Evolutionary conservation across 2,113 vertebrate genomes (phyloP), one percentile per base, ranked within the genome.

Genomic region (Esox niger): DNA sequence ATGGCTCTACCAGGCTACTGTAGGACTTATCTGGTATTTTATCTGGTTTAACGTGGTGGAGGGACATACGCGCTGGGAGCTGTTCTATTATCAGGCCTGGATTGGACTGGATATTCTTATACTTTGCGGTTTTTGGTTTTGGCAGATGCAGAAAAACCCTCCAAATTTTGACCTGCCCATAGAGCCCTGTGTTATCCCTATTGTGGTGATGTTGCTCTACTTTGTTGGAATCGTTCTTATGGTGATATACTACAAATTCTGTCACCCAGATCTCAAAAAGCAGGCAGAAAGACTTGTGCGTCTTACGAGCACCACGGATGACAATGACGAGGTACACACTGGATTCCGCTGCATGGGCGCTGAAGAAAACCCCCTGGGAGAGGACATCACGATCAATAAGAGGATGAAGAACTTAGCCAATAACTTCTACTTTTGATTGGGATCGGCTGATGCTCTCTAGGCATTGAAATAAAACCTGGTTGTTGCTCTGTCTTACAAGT

Each of bases 1-100:
- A 72, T 86, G 89, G 86, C 84, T 95, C 1, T 98, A 92, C 80
- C 85, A 91, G 2, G 88, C 79, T 29, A 55, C 87, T 0, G 92
- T 95, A 57, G 94, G 89, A 0, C 82, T 93, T 20, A 91, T 97
- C 63, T 94, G 93, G 70, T 96, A 97, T 66, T 97, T 98, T 52
- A 84, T 86, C 81, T 98, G 95, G 96, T 95, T 97, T 73, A 94
- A 87, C 0, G 90, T 95, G 68, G 65, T 82, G 0, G 64, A 66
- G 0, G 93, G 92, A 0, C 84, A 6, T 9, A 95, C 92, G 0
- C 75, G 72, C 67, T 1, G 76, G 68, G 88, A 81, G 58, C 83
- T 88, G 7, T 0, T 82, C 72, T 75, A 95, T 66, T 97, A 99
- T 52, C 87, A 95, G 0, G 0, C 4, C 1, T 92, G 91, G 74